A percentile compares a stretch with the other conserved stretches of the same genome.
phyloP scores from a whole-genome alignment of 2,113 vertebrate genomes.

The Pseudopodoces humilis region DNA sequence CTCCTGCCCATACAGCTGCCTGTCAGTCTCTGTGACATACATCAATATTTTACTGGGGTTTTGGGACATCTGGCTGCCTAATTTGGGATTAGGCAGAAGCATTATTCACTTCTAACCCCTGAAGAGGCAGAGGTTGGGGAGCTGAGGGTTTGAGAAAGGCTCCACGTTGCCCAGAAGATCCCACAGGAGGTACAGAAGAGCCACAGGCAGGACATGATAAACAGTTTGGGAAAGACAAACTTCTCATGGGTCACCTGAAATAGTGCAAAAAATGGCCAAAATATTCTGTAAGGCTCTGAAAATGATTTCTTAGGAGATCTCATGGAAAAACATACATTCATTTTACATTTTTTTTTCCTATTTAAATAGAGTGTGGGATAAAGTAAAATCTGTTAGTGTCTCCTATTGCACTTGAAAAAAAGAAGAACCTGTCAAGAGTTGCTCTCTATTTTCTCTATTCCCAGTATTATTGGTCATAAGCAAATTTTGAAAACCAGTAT shows the following conservation, averaged over 20 bases:
- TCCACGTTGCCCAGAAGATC: neutral
- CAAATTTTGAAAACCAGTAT: neutral
- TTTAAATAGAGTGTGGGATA: neutral
- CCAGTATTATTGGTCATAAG: neutral
- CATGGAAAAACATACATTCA: neutral
- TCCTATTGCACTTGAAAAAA: neutral
- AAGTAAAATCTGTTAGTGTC: neutral
- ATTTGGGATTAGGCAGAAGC: neutral
- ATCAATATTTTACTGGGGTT: neutral
- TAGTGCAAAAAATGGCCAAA: neutral
- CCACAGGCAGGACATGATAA: neutral
- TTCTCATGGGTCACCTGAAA: neutral
- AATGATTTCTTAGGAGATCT: neutral
- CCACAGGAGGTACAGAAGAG: neutral
- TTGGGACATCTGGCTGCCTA: neutral
- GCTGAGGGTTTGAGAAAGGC: neutral
- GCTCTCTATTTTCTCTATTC: neutral
- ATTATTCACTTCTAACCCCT: neutral
- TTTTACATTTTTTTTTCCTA: neutral
- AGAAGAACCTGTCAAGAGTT: neutral
- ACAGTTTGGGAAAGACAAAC: neutral
- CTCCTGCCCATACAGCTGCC: neutral
- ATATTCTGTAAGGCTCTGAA: neutral
- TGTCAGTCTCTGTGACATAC: neutral
- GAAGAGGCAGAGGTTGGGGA: neutral